Conservation (phyloP, 1,140 invertebrate species). For the Zaprionus ornatus region DNA sequence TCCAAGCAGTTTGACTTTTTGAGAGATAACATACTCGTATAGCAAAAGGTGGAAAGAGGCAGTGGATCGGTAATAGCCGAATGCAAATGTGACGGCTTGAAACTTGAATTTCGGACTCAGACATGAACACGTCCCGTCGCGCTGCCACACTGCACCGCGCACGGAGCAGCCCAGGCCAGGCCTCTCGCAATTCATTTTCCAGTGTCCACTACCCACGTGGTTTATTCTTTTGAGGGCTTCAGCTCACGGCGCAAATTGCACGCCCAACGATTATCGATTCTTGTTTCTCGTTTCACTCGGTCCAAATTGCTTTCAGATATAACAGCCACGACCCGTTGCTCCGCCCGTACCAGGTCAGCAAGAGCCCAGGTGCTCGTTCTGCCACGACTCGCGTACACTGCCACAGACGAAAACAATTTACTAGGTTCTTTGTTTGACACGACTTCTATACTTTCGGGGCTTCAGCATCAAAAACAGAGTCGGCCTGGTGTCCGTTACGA, state of each 20-base stretch:
- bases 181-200: neutral
- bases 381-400: slow-evolving; percentile 59
- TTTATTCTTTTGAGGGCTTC: slow-evolving; percentile 59
- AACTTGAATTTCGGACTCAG: slow-evolving; percentile 70
- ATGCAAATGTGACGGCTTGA: slow-evolving; percentile 66
- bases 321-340: slow-evolving; percentile 60
- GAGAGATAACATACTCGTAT: neutral
- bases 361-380: slow-evolving; percentile 5
- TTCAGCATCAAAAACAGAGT: slow-evolving; percentile 4
- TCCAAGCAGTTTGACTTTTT: slow-evolving; percentile 10
- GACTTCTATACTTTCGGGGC: slow-evolving; percentile 22
- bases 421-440: slow-evolving; percentile 49
- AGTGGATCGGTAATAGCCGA: slow-evolving; percentile 8
- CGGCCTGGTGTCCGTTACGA: neutral
- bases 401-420: slow-evolving; percentile 56
- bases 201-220: slow-evolving; percentile 14
- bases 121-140: neutral
- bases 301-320: slow-evolving; percentile 81
- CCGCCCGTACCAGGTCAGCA: slow-evolving; percentile 72
- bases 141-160: neutral
- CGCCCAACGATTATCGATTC: slow-evolving; percentile 82
- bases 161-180: neutral
- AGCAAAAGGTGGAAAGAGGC: neutral
- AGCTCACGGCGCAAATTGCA: slow-evolving; percentile 70
- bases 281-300: slow-evolving; percentile 65